Evolutionary conservation across 2,797 vertebrate genomes (phyloP), one percentile per base, ranked within the genome.

Genomic region (Ciconia nigra): DNA sequence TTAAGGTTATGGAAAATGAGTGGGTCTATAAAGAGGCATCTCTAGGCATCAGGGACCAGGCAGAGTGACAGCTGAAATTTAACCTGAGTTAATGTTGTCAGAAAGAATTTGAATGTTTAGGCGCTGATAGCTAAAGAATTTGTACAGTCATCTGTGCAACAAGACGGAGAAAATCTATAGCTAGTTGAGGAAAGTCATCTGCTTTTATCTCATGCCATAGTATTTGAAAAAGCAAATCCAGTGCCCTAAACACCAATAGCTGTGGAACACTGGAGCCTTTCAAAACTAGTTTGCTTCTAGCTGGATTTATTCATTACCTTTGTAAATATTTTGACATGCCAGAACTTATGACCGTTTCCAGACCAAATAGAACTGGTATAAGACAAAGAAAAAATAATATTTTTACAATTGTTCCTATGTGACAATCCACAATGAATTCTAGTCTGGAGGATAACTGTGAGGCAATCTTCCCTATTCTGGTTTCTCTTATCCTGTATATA

Each of bases 221-320:
- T 26, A 4, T 71, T 85, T 49, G 65, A 51, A 85, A 96, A 97
- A 94, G 52, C 57, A 89, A 92, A 85, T 73, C 74, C 39, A 61
- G 39, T 74, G 83, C 65, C 78, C 69, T 85, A 26, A 94, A 92
- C 24, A 18, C 62, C 61, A 78, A 47, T 67, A 63, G 49, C 86
- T 77, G 33, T 29, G 87, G 57, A 89, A 89, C 57, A 81, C 57
- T 83, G 62, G 66, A 90, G 80, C 52, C 31, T 93, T 87, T 94
- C 83, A 89, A 79, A 90, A 24, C 55, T 62, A 26, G 24, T 76
- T 73, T 93, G 55, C 72, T 90, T 89, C 89, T 89, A 89, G 70
- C 37, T 80, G 51, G 44, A 83, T 87, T 91, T 94, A 70, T 87
- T 96, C 63, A 87, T 93, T 93, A 93, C 28, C 19, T 85, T 92